phyloP scores from a whole-genome alignment of 2,113 vertebrate genomes.

The Pachypanchax playfairii region DNA sequence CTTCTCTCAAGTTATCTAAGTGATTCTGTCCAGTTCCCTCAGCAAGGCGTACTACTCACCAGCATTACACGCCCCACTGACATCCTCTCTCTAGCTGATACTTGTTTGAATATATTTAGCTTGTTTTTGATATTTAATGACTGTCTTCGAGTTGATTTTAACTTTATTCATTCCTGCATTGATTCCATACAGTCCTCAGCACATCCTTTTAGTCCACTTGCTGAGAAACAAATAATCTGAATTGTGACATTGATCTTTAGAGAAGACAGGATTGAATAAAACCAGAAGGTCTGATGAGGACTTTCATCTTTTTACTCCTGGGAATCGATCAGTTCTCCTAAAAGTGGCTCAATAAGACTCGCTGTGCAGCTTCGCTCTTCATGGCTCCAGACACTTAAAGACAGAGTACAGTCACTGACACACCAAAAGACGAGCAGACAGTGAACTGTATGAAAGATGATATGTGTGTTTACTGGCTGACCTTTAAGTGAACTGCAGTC shows the following conservation, averaged over 20 bases:
- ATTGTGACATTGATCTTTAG: conserved; percentile 35
- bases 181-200: conserved; percentile 5
- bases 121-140: no score
- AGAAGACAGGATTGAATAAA: conserved; percentile 28
- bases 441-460: conserved; percentile 52
- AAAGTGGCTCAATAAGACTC: no score
- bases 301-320: conserved; percentile 34
- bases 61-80: no score
- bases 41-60: no score
- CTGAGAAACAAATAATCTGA: conserved; percentile 42
- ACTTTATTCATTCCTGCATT: neutral
- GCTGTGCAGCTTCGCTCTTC: conserved; percentile 2
- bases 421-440: conserved; percentile 18
- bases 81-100: no score
- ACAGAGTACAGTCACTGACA: conserved; percentile 14
- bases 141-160: no score
- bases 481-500: conserved; percentile 58
- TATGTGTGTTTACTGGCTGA: conserved; percentile 62
- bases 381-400: neutral
- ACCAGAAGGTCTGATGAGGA: conserved; percentile 33
- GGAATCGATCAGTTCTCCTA: conserved; percentile 47
- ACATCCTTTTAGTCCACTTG: neutral
- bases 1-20: no score
- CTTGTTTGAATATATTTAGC: no score
- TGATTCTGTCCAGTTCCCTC: no score